Evolutionary conservation across 2,113 vertebrate genomes (phyloP), one percentile per base, ranked within the genome.

Genomic region (Etheostoma spectabile): DNA sequence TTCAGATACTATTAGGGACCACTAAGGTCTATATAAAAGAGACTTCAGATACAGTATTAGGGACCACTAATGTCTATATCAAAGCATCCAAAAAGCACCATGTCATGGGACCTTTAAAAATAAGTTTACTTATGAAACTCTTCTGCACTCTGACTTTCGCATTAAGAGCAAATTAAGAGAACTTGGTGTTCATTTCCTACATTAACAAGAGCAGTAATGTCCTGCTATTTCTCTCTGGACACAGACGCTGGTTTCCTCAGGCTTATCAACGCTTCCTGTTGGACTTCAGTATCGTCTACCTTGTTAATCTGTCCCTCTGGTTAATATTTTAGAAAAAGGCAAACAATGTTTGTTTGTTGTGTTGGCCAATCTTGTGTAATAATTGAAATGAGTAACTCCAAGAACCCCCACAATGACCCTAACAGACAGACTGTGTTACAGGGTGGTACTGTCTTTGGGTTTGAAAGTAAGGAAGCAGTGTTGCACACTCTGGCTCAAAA

Each of bases 291-390:
- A 90, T 89, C 2, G 33, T 70, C 77, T 76, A 6, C 87, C 78
- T 61, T 71, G 82, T 87, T 85, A 84, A 89, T 90, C 87, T 84
- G 68, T 76, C 70, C 70, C 63, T 83, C 88, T 86, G 77, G 95
- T 95, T 95, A 95, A 95, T 94, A 84, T 95, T 87, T 93, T 72
- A 90, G 73, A 87, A 90, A 75, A 93, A 89, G 77, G 87, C 91
- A 95, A 96, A 95, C 93, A 94, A 11, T 38, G 12, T 62, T 42
- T 93, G 88, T 93, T 94, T 93, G 92, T 91, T 82, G 67, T 82
- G 66, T 91, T 91, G 80, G 63, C 61, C 75, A 84, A 80, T 79
- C 52, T 61, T 92, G 92, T 90, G 84, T 91, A 85, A 81, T 65
- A 76, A 90, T 60, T 55, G 24, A 42, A 90, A 83, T 72, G 77